phyloP scores from a whole-genome alignment of 2,113 vertebrate genomes.

The Ariopsis seemanni region DNA sequence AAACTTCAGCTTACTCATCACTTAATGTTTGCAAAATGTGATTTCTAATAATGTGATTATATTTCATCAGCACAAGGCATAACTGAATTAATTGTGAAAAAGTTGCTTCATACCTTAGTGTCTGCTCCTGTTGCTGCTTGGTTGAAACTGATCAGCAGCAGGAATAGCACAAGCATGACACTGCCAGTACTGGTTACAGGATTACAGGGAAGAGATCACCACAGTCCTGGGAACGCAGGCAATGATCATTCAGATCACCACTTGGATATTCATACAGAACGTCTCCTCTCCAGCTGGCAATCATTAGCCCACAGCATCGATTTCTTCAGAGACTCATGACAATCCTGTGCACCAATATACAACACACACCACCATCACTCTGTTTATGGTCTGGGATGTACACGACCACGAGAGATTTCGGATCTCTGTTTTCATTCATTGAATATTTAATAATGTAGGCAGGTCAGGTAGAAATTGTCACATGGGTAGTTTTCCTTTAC shows the following conservation, averaged over 20 bases:
- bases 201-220: not conserved
- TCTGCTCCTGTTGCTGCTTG: slow-evolving; percentile 19
- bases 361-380: not conserved
- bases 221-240: not conserved
- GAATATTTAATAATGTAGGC: not conserved
- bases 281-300: slow-evolving; percentile 10
- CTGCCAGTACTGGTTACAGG: slow-evolving; percentile 9
- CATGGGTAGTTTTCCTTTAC: not conserved
- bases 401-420: not conserved
- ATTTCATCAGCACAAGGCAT: not conserved
- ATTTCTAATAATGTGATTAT: not conserved
- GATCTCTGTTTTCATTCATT: not conserved
- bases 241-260: not conserved
- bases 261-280: not conserved
- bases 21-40: not conserved
- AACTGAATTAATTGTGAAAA: not conserved
- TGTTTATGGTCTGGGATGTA: not conserved
- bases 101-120: slow-evolving; percentile 52
- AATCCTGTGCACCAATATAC: not conserved
- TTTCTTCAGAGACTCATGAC: not conserved
- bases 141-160: slow-evolving; percentile 44
- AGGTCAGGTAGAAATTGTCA: not conserved
- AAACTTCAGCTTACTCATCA: not conserved
- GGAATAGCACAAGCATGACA: slow-evolving; percentile 16
- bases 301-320: slow-evolving; percentile 47